These are phyloP conservation scores for Melinaea marsaeus DNA, from an alignment of 2,888 invertebrate genomes.

Conservation along the genomic window DNA sequence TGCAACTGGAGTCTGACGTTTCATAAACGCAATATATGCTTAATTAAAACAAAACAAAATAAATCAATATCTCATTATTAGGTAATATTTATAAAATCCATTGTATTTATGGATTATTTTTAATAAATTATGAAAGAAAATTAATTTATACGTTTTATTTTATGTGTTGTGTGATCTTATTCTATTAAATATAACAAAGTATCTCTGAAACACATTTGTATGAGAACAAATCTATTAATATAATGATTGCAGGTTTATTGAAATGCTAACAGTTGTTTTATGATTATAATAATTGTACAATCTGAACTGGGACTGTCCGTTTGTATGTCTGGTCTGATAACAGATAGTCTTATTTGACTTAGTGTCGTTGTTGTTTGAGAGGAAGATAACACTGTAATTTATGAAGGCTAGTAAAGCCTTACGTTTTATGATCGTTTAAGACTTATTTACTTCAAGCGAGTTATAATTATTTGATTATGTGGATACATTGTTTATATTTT, in stretches of 20 bases:
- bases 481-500: neutral
- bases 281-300: conserved; percentile 24
- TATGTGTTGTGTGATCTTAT: neutral
- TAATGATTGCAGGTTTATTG: conserved; percentile 13
- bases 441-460: conserved; percentile 30
- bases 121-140: too few relatives aligned
- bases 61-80: too few relatives aligned
- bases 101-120: too few relatives aligned
- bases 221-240: neutral
- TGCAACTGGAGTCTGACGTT: too few relatives aligned
- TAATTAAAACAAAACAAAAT: too few relatives aligned
- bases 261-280: conserved; percentile 23
- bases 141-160: neutral
- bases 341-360: conserved; percentile 64
- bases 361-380: conserved; percentile 58
- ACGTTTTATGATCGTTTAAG: conserved; percentile 68
- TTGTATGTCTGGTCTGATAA: conserved; percentile 59
- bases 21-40: too few relatives aligned
- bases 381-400: conserved; percentile 63
- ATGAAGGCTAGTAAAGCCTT: conserved; percentile 67
- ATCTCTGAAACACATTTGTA: neutral
- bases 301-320: conserved; percentile 57
- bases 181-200: neutral
- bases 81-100: too few relatives aligned
- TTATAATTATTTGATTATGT: neutral